phyloP scores from a whole-genome alignment of 2,797 vertebrate genomes.

The Sebastes glaucus region DNA sequence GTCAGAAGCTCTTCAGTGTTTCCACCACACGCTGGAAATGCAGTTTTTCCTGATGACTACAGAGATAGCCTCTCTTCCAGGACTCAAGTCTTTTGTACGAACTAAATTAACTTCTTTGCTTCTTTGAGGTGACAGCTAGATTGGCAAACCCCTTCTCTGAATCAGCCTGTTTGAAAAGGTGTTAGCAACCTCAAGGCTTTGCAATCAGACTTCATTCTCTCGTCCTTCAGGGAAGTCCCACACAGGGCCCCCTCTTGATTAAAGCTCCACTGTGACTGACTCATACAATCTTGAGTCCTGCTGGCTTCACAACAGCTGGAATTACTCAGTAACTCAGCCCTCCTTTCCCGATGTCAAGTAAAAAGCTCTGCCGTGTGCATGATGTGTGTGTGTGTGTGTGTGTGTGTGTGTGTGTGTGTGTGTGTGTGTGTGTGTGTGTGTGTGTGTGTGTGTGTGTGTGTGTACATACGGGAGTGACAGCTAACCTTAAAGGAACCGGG shows the following conservation, averaged over 20 bases:
- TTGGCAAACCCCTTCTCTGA: constrained; percentile 30
- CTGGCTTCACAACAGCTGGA: constrained; percentile 70
- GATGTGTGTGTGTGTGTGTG: constrained; percentile 2
- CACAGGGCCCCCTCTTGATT: constrained; percentile 66
- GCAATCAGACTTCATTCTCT: constrained; percentile 64
- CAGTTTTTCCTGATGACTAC: constrained; percentile 26
- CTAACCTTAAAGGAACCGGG: constrained; percentile 21
- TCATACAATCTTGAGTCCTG: constrained; percentile 59
- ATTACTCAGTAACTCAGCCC: constrained; percentile 66
- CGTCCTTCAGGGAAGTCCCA: constrained; percentile 56
- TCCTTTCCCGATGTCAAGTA: constrained; percentile 31
- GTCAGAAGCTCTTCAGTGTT: constrained; percentile 25
- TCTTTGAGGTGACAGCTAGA: constrained; percentile 46
- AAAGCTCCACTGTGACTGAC: constrained; percentile 66
- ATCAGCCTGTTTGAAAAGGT: constrained; percentile 39
- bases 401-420: too few relatives aligned
- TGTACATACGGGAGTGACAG: constrained; percentile 41
- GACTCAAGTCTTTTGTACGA: constrained; percentile 20
- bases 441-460: background rate
- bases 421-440: constrained; percentile 1
- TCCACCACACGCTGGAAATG: background rate
- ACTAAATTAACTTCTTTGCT: constrained; percentile 40
- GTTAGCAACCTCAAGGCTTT: constrained; percentile 48
- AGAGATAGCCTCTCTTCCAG: constrained; percentile 20
- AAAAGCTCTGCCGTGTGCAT: constrained; percentile 23